Conservation (phyloP, 2,888 invertebrate species). For the Parnassius mnemosyne region DNA sequence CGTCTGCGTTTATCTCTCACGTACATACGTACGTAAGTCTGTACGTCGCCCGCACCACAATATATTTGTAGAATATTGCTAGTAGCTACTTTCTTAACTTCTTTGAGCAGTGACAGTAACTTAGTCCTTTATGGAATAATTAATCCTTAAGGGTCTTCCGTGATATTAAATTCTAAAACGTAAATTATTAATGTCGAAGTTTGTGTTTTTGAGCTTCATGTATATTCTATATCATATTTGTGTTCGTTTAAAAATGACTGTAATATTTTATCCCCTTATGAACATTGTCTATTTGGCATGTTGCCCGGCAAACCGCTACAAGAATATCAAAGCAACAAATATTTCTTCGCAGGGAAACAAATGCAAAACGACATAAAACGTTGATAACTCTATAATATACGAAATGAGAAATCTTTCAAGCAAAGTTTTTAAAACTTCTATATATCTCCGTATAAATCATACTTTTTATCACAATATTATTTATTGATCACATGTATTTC, state of each 20-base stretch:
- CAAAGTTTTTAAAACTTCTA: too few relatives aligned
- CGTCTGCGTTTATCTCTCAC: slow-evolving; percentile 72
- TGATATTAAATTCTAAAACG: too few relatives aligned
- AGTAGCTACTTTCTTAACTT: slow-evolving; percentile 16
- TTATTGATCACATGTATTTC: too few relatives aligned
- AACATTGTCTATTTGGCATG: slow-evolving; percentile 68
- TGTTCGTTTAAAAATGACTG: slow-evolving; percentile 55
- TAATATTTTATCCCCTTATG: slow-evolving; percentile 63
- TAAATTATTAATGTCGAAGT: neutral
- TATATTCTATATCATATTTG: slow-evolving; percentile 42
- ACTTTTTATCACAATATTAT: too few relatives aligned
- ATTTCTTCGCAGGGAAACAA: slow-evolving; percentile 62
- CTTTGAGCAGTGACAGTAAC: slow-evolving; percentile 14
- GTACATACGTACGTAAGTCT: slow-evolving; percentile 44
- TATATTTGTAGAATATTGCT: slow-evolving; percentile 40
- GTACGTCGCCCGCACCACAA: slow-evolving; percentile 54
- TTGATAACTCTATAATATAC: slow-evolving; percentile 11
- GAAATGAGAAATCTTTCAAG: neutral
- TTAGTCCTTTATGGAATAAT: slow-evolving; percentile 4
- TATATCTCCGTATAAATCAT: too few relatives aligned
- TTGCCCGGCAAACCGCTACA: slow-evolving; percentile 59
- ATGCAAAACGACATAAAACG: slow-evolving; percentile 47
- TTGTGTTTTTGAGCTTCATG: neutral
- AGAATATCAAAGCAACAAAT: slow-evolving; percentile 64
- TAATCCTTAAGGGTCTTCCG: neutral